phyloP scores from a whole-genome alignment of 1,140 invertebrate species.

The Anadara kagoshimensis region DNA sequence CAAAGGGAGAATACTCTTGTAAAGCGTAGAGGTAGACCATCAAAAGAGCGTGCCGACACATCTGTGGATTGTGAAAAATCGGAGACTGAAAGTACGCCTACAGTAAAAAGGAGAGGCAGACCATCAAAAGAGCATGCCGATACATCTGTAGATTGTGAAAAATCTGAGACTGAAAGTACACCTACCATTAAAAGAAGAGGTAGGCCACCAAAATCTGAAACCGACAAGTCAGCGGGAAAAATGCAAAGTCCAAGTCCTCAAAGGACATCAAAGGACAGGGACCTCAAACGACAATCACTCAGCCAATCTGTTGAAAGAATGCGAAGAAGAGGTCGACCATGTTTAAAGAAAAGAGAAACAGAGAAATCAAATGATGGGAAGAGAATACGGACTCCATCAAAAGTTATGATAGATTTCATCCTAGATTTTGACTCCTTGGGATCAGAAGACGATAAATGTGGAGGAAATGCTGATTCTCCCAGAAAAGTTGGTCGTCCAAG shows the following conservation, averaged over 20 bases:
- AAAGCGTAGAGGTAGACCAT: conserved; percentile 21
- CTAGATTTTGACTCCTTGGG: too few relatives aligned
- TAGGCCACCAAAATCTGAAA: conserved; percentile 11
- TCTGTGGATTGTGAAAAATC: too few relatives aligned
- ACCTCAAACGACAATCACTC: conserved; percentile 28
- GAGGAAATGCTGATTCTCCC: background rate
- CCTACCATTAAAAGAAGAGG: conserved; percentile 12
- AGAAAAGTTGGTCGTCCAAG: conserved; percentile 5
- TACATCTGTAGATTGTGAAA: conserved; percentile 5
- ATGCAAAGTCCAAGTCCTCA: background rate
- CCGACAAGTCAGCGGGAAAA: background rate
- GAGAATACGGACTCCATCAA: background rate
- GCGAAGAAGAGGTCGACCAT: conserved; percentile 6
- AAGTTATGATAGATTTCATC: too few relatives aligned
- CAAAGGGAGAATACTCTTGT: conserved; percentile 20
- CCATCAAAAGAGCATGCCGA: background rate
- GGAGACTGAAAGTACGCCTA: too few relatives aligned
- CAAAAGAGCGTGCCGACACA: too few relatives aligned
- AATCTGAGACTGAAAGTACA: background rate
- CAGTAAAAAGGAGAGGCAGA: too few relatives aligned
- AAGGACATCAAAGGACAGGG: background rate
- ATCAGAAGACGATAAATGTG: too few relatives aligned
- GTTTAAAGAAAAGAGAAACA: background rate
- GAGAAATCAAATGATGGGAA: background rate
- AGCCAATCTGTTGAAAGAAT: conserved; percentile 8